phyloP scores from a whole-genome alignment of 2,113 vertebrate genomes.

The Saguinus midas region DNA sequence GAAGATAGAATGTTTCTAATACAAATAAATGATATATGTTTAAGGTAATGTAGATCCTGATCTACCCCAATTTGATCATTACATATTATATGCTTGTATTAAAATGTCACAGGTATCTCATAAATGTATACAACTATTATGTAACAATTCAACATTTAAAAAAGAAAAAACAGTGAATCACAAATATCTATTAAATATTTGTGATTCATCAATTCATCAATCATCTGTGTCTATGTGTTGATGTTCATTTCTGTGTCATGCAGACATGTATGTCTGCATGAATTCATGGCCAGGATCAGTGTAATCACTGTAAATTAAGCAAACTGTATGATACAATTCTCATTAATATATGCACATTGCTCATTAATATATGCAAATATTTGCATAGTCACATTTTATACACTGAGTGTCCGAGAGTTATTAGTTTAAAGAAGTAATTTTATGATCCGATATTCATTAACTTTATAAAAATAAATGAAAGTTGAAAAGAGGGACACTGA shows the following conservation, averaged over 20 bases:
- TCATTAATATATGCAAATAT: background rate
- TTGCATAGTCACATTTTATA: background rate
- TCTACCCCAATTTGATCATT: background rate
- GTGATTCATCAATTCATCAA: background rate
- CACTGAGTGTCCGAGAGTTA: background rate
- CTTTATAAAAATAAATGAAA: background rate
- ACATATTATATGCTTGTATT: background rate
- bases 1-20: background rate
- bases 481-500: background rate
- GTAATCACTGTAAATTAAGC: constrained; percentile 38
- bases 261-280: too few relatives aligned
- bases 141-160: background rate
- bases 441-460: background rate
- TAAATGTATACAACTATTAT: background rate
- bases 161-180: constrained; percentile 7
- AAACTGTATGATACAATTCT: background rate
- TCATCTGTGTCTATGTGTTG: background rate
- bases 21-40: background rate
- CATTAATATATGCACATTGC: background rate
- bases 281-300: background rate
- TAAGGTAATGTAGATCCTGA: background rate
- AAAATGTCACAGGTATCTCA: background rate
- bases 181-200: background rate
- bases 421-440: background rate
- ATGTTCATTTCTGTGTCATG: constrained; percentile 2